Evolutionary conservation across 2,113 vertebrate species (phyloP).

Genomic region (Osmerus mordax): DNA sequence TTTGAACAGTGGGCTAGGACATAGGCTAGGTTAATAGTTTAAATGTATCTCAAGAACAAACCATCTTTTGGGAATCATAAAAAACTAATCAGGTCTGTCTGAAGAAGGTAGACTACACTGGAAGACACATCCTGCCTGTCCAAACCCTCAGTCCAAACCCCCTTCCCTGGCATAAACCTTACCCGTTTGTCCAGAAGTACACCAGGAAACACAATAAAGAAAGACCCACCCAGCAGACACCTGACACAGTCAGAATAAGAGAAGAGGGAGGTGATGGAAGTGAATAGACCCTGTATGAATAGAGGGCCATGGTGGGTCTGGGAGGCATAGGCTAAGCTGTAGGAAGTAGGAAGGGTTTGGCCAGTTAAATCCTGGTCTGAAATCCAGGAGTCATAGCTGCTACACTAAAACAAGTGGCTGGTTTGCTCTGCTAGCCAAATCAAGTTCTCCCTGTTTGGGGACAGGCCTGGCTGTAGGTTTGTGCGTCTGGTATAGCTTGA

Average conservation of each 20-base stretch:
- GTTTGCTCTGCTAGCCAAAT: slow-evolving; percentile 27
- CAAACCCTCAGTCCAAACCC: slow-evolving; percentile 12
- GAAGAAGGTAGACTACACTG: slow-evolving; percentile 15
- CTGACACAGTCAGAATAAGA: no score
- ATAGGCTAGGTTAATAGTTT: not conserved
- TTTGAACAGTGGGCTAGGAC: slow-evolving; percentile 35
- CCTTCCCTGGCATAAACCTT: not conserved
- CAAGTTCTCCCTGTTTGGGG: slow-evolving; percentile 23
- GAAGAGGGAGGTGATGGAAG: not conserved
- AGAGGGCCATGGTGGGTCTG: not conserved
- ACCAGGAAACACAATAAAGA: no score
- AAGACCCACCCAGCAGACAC: no score
- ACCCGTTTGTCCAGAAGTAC: no score
- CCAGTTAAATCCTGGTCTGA: slow-evolving; percentile 1
- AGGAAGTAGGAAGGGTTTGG: slow-evolving; percentile 4
- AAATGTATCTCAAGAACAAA: not conserved
- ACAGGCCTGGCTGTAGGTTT: not conserved
- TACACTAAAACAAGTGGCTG: slow-evolving; percentile 9
- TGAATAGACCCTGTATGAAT: not conserved
- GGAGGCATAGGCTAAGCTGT: not conserved
- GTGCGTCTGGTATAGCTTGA: not conserved
- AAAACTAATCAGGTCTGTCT: slow-evolving; percentile 13
- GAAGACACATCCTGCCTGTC: not conserved
- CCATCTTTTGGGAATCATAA: slow-evolving; percentile 14
- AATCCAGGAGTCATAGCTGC: slow-evolving; percentile 11